Base-by-base conservation (phyloP, 2,113 vertebrate genomes). In the Podocnemis expansa region DNA sequence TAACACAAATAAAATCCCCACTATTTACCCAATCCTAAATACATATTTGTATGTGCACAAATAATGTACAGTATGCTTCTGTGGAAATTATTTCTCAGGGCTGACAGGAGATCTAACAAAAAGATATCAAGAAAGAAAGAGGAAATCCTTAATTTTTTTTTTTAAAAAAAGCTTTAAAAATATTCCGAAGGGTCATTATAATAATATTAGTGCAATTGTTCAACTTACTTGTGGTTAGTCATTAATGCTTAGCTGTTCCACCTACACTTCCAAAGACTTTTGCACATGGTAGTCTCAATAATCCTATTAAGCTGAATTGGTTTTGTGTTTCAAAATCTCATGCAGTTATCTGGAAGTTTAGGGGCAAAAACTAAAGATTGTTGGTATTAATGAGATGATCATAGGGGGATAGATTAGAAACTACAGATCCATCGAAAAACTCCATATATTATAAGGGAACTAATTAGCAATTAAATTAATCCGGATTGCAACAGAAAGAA, bases 261-360 rank as follows among this genome's bases (percentile, higher is more conserved):
- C 54, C 41, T 78, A 82, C 45, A 82, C 86, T 93, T 88, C 56
- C 58, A 92, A 88, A 91, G 54, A 12, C 92, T 86, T 88, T 86
- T 88, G 27, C 0, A 0, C 84, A 24, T 0, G 0, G 4, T 31
- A 86, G 34, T 85, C 56, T 89, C 81, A 86, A 49, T 75, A 89
- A 91, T 94, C 80, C 92, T 91, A 75, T 88, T 86, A 88, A 92
- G 92, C 70, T 70, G 38, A 67, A 45, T 80, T 67, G 85, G 3
- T 85, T 1, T 38, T 85, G 2, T 82, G 34, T 91, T 86, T 82
- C 19, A 82, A 89, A 89, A 89, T 88, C 49, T 58, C 19, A 78
- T 85, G 3, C 3, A 93, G 24, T 27, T 89, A 22, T 43, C 80
- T 82, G 70, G 21, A 92, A 89, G 16, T 78, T 91, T 78, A 86